A percentile compares a stretch with the other conserved stretches of the same genome.
phyloP scores from a whole-genome alignment of 2,797 vertebrate species.

The Basileuterus tristriatus region DNA sequence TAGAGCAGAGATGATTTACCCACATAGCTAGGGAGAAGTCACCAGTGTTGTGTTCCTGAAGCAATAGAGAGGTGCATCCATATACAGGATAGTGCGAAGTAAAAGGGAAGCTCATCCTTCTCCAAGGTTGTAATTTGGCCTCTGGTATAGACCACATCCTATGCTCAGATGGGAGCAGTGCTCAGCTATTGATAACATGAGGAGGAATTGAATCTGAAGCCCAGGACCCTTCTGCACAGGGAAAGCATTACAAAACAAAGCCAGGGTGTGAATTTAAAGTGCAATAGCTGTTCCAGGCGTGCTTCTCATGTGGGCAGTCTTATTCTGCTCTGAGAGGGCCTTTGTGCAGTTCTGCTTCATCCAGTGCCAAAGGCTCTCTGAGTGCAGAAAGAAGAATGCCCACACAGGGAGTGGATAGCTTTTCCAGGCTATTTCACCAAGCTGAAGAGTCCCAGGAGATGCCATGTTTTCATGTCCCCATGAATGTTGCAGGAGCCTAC shows the following conservation, averaged over 20 bases:
- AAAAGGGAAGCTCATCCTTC: background rate
- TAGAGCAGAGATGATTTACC: background rate
- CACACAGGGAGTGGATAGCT: slow-evolving; percentile 49
- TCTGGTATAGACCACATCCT: background rate
- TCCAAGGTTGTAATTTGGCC: background rate
- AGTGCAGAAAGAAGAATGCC: slow-evolving; percentile 59
- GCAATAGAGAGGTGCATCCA: background rate
- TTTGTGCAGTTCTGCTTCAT: slow-evolving; percentile 67
- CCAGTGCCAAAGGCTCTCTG: slow-evolving; percentile 49
- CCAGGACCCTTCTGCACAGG: background rate
- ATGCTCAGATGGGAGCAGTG: background rate
- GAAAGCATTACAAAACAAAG: slow-evolving; percentile 30
- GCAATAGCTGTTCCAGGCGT: slow-evolving; percentile 5
- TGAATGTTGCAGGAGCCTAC: background rate
- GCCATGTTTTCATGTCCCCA: slow-evolving; percentile 12
- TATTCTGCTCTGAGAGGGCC: slow-evolving; percentile 40
- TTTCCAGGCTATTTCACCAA: slow-evolving; percentile 60
- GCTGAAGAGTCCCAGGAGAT: slow-evolving; percentile 50
- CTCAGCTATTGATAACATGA: background rate
- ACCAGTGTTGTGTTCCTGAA: background rate
- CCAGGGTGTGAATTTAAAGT: slow-evolving; percentile 61
- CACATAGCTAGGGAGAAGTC: background rate
- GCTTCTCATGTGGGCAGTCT: slow-evolving; percentile 58
- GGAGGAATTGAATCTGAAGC: slow-evolving; percentile 15
- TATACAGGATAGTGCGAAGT: background rate